A percentile compares a stretch with the other conserved stretches of the same genome.
These are phyloP conservation scores for Endomychus coccineus DNA, from an alignment of 2,888 invertebrate species.

Conservation along the genomic window DNA sequence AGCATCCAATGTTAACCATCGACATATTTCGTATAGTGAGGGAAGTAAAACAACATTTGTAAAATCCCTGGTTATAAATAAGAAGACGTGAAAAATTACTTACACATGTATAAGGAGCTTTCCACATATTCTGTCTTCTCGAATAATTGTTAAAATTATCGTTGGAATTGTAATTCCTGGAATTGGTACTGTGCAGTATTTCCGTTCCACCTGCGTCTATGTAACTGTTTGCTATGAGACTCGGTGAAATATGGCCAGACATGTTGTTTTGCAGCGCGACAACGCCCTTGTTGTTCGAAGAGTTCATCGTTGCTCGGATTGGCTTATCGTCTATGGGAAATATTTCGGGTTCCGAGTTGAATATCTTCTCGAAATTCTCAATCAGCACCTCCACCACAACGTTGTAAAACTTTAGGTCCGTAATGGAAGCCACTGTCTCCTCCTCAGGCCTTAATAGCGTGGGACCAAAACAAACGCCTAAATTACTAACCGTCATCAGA, in stretches of 20 bases:
- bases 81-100: conserved; percentile 15
- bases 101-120: conserved; percentile 31
- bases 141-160: conserved; percentile 11
- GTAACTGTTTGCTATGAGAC: conserved; percentile 8
- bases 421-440: conserved; percentile 95
- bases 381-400: conserved; percentile 96
- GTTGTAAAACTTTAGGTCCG: conserved; percentile 99
- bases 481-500: conserved; percentile 94
- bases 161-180: conserved; percentile 19
- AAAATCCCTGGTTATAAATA: no score
- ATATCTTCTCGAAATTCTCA: conserved; percentile 74
- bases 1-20: conserved; percentile 71
- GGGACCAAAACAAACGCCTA: conserved; percentile 97
- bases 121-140: conserved; percentile 11
- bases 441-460: conserved; percentile 90
- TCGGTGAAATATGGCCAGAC: conserved; percentile 6
- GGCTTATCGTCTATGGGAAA: background rate
- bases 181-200: conserved; percentile 4
- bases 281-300: conserved; percentile 5
- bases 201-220: conserved; percentile 11
- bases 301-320: conserved; percentile 2
- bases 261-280: conserved; percentile 3
- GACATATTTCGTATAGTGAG: no score
- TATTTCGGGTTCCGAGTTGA: conserved; percentile 48
- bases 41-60: no score